Evolutionary conservation across 92 coral and sea anemone genomes (phyloP).

Genomic region (Palythoa grandiflora): DNA sequence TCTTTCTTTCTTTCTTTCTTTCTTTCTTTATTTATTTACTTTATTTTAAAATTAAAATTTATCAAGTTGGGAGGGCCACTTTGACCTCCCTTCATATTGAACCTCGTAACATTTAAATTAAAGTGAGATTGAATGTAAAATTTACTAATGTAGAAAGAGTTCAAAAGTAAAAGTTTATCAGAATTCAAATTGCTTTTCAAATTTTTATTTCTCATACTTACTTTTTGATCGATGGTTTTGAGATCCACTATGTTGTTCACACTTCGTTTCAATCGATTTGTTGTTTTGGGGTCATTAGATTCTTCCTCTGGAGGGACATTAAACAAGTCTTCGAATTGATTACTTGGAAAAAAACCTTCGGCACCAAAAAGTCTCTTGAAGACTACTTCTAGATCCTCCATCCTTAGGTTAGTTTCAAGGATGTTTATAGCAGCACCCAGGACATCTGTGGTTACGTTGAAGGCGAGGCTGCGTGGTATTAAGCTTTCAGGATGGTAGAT

Average conservation of each 20-base stretch:
- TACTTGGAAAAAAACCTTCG: conserved; percentile 67
- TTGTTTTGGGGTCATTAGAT: neutral
- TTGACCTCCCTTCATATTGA: no score
- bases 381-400: conserved; percentile 69
- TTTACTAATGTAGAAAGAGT: no score
- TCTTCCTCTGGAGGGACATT: conserved; percentile 26
- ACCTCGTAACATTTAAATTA: no score
- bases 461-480: conserved; percentile 66
- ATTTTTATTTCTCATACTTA: neutral
- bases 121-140: no score
- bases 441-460: conserved; percentile 68
- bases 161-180: neutral
- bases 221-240: conserved; percentile 53
- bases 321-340: conserved; percentile 46
- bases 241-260: conserved; percentile 48
- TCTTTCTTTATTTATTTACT: no score
- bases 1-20: no score
- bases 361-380: conserved; percentile 74
- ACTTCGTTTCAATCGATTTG: conserved; percentile 32
- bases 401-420: conserved; percentile 65
- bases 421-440: conserved; percentile 77
- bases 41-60: no score
- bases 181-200: neutral
- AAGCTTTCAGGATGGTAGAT: conserved; percentile 78
- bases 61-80: no score